Percentiles rank a stretch among this genome's conserved stretches.
phyloP scores from a whole-genome alignment of 2,888 invertebrate genomes.

The Chrysodeixis includens region DNA sequence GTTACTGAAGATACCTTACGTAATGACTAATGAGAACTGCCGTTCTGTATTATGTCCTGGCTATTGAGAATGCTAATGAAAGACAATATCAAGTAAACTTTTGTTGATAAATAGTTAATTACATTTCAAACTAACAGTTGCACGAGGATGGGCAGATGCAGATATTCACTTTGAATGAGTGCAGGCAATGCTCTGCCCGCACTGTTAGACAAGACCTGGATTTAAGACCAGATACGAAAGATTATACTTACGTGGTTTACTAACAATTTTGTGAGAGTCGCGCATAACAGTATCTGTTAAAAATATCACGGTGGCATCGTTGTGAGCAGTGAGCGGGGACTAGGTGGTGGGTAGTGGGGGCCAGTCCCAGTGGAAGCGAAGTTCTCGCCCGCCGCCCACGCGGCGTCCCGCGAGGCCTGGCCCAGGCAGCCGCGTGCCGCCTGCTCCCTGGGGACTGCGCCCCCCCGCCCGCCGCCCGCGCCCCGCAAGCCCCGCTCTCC shows the following conservation, averaged over 20 bases:
- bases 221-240: no score
- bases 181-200: no score
- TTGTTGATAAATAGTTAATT: no score
- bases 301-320: slow-evolving; percentile 82
- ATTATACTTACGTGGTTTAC: slow-evolving; percentile 42
- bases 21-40: no score
- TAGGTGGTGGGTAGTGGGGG: slow-evolving; percentile 74
- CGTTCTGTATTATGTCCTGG: no score
- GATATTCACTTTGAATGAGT: no score
- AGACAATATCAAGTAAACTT: no score
- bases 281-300: slow-evolving; percentile 74
- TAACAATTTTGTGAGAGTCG: slow-evolving; percentile 64
- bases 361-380: slow-evolving; percentile 82
- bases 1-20: no score
- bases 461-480: slow-evolving; percentile 62
- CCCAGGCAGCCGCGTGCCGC: slow-evolving; percentile 83
- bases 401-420: slow-evolving; percentile 81
- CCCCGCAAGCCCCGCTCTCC: slow-evolving; percentile 67
- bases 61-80: no score
- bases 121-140: no score
- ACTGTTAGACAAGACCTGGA: no score
- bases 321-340: slow-evolving; percentile 68
- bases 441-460: slow-evolving; percentile 81
- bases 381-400: slow-evolving; percentile 86
- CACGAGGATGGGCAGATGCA: no score